Base-by-base conservation (phyloP, 2,888 invertebrate species). In the Agapostemon virescens region DNA sequence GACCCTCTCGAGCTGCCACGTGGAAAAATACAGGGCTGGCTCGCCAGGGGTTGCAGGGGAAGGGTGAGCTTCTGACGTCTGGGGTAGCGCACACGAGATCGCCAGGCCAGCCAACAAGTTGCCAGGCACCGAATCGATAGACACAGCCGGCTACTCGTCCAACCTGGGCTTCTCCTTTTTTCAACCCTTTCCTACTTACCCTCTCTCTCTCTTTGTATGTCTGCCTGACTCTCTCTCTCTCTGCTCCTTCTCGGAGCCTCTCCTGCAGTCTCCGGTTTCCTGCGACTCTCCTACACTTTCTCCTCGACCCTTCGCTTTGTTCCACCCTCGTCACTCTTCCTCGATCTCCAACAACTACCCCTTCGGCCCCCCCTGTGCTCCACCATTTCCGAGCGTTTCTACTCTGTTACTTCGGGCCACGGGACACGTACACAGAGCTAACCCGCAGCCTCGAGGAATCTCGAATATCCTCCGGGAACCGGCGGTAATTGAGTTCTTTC, bases 41-140 rank as follows among this genome's bases (percentile, higher is more conserved):
- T 30, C 42, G n/a, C 61, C 23, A 0, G 49, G 49, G 69, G 58
- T 26, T n/a, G n/a, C n/a, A n/a, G 61, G 17, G 1, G 2, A 3
- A 30, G 61, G n/a, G n/a, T 6, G 64, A 33, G 42, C 49, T 52
- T 42, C 67, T 26, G 9, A 40, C 66, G 70, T 42, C 77, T 67
- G 13, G 36, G 4, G n/a, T n/a, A 30, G n/a, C 52, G 33, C 38
- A 23, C 30, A 52, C 15, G 69, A 73, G 64, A 79, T 80, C 45
- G 52, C 26, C 36, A 58, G 49, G 20, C 23, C 33, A 79, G 88
- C 91, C 91, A 92, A 92, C 92, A 92, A 92, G 92, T 92, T 92
- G 92, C 89, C 88, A 90, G 5, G 90, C 89, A 89, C 90, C 86
- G 90, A 92, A 92, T 92, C 92, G 92, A 92, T 92, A 90, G 89